Evolutionary conservation across 2,888 invertebrate genomes (phyloP).

Genomic region (Drosophila paranaensis): DNA sequence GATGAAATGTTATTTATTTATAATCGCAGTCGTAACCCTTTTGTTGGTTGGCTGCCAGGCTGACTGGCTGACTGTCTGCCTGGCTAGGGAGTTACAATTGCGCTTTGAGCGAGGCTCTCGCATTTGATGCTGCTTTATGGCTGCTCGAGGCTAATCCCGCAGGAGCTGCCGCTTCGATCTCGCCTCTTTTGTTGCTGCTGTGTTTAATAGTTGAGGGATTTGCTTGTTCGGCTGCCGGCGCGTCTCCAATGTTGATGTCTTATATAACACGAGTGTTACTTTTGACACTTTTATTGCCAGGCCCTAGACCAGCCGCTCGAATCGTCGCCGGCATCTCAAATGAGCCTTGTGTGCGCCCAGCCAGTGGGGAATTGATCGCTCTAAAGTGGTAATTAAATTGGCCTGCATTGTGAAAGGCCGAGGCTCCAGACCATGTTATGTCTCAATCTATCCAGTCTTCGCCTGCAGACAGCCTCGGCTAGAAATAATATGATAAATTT

Average conservation of each 20-base stretch:
- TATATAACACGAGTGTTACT: conserved; percentile 79
- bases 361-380: conserved; percentile 64
- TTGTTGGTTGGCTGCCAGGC: conserved; percentile 38
- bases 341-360: conserved; percentile 17
- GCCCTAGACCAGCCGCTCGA: conserved; percentile 56
- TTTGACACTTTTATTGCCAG: conserved; percentile 78
- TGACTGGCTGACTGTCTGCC: background rate
- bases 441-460: conserved; percentile 60
- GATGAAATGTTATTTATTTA: conserved; percentile 81
- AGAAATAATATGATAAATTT: conserved; percentile 11
- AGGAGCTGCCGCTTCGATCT: conserved; percentile 55
- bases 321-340: conserved; percentile 32
- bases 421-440: conserved; percentile 50
- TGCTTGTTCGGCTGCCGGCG: conserved; percentile 37
- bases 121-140: conserved; percentile 59
- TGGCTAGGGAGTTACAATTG: conserved; percentile 13
- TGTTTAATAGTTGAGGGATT: conserved; percentile 74
- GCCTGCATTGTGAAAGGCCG: conserved; percentile 63
- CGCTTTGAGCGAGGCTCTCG: conserved; percentile 23
- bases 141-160: conserved; percentile 67
- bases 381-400: conserved; percentile 81
- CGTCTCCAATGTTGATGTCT: conserved; percentile 66
- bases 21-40: conserved; percentile 64
- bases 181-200: conserved; percentile 47
- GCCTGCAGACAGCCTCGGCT: conserved; percentile 21